A percentile compares a stretch with the other conserved stretches of the same genome.
These are phyloP conservation scores for Aphidius ervi DNA, from an alignment of 1,140 invertebrate species.

Conservation along the genomic window DNA sequence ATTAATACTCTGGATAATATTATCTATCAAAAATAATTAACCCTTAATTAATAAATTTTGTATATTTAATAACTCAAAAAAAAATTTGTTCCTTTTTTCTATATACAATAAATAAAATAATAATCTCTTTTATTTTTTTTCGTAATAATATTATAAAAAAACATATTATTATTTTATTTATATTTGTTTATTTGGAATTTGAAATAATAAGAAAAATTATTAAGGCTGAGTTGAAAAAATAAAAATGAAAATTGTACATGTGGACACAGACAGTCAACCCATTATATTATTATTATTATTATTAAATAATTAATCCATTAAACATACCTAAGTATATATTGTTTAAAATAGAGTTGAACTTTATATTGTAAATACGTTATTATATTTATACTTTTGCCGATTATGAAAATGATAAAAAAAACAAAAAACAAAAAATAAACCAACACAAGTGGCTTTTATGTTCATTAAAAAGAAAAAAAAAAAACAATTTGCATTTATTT, in stretches of 20 bases:
- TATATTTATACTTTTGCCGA: slow-evolving; percentile 29
- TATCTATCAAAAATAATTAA: no score
- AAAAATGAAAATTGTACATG: neutral
- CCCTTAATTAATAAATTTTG: no score
- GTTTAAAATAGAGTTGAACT: slow-evolving; percentile 21
- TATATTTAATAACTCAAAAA: no score
- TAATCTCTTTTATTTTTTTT: no score
- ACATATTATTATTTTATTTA: no score
- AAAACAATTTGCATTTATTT: neutral
- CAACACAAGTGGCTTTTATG: slow-evolving; percentile 20
- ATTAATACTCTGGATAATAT: no score
- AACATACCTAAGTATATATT: slow-evolving; percentile 21
- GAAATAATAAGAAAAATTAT: no score
- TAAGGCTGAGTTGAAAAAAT: neutral
- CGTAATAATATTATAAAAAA: no score
- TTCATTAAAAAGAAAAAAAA: slow-evolving; percentile 9
- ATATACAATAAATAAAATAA: no score
- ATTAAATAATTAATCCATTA: neutral
- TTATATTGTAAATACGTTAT: slow-evolving; percentile 29
- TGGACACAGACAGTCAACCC: slow-evolving; percentile 14
- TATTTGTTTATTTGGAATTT: no score
- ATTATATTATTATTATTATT: neutral
- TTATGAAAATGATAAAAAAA: slow-evolving; percentile 15
- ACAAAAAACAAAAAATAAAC: neutral
- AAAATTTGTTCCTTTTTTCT: no score